These are phyloP conservation scores for Thripadectes ignobilis DNA, from an alignment of 2,797 vertebrate species.

Conservation along the genomic window DNA sequence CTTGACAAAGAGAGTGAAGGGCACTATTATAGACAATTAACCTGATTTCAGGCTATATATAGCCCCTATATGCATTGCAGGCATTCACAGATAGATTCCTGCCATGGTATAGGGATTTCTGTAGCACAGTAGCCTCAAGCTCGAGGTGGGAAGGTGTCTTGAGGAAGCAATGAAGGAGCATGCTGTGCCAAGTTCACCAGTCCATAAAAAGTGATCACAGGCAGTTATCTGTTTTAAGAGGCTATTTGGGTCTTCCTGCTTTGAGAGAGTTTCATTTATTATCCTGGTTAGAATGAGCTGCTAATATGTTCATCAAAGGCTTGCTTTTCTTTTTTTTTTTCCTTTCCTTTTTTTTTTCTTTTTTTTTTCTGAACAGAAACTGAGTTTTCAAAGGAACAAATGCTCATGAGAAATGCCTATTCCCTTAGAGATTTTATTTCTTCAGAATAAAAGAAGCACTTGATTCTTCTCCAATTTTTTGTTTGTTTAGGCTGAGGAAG, in stretches of 20 bases:
- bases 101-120: neutral
- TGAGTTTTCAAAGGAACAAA: neutral
- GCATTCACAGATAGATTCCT: neutral
- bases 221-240: conserved; percentile 15
- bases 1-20: neutral
- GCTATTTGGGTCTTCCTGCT: neutral
- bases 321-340: neutral
- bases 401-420: neutral
- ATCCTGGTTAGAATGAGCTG: neutral
- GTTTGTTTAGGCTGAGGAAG: conserved; percentile 19
- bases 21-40: neutral
- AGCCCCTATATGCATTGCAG: neutral
- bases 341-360: neutral
- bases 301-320: neutral
- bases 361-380: neutral
- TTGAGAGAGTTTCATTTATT: neutral
- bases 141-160: neutral
- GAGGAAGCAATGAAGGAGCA: neutral
- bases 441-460: neutral
- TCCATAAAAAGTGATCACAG: neutral
- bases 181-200: neutral
- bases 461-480: conserved; percentile 25
- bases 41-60: neutral
- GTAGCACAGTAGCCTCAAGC: neutral
- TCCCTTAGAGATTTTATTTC: neutral